A percentile compares a stretch with the other conserved stretches of the same genome.
Evolutionary conservation across 2,113 vertebrate species (phyloP).

Genomic region (Psittacus erithacus): DNA sequence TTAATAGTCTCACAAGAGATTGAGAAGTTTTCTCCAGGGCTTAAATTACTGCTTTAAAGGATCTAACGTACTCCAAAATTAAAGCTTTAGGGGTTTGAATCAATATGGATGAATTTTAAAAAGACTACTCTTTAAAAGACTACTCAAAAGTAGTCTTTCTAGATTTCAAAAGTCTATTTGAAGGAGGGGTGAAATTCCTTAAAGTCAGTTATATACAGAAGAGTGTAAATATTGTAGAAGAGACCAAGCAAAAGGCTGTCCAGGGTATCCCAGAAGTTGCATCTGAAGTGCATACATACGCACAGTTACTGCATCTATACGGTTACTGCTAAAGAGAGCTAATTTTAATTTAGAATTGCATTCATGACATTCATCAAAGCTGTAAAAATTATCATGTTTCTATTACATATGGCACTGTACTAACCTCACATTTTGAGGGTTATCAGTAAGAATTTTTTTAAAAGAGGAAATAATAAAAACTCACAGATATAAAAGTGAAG

Average conservation of each 20-base stretch:
- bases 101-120: background rate
- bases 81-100: background rate
- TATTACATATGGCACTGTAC: background rate
- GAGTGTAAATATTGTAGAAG: background rate
- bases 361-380: background rate
- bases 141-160: background rate
- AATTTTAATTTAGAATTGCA: background rate
- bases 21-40: background rate
- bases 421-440: background rate
- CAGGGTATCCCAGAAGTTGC: background rate
- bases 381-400: background rate
- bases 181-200: background rate
- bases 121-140: background rate
- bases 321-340: background rate
- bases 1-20: background rate
- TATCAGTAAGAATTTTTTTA: background rate
- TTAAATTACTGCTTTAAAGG: background rate
- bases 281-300: background rate
- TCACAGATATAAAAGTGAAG: background rate
- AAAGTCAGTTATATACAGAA: background rate
- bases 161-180: background rate
- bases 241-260: background rate
- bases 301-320: background rate
- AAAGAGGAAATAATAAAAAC: background rate
- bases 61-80: conserved; percentile 13